These are phyloP conservation scores for Erynnis tages DNA, from an alignment of 2,888 invertebrate genomes.

Conservation along the genomic window DNA sequence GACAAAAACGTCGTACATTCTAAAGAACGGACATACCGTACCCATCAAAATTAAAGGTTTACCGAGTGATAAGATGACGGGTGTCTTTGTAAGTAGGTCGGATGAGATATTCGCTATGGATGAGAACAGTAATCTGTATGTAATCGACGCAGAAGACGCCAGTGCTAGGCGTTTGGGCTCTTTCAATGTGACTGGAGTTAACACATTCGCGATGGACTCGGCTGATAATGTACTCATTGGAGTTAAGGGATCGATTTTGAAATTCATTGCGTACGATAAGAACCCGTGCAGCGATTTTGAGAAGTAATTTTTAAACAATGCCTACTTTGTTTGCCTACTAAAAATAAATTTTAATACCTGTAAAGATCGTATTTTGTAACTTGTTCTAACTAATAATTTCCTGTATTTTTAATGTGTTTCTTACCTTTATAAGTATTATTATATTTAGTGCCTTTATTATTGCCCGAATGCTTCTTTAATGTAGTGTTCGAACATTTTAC, in stretches of 20 bases:
- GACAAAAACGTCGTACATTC: slow-evolving; percentile 62
- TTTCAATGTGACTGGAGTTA: slow-evolving; percentile 60
- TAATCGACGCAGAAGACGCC: slow-evolving; percentile 55
- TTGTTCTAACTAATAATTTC: not conserved
- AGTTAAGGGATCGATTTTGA: slow-evolving; percentile 58
- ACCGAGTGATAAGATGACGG: slow-evolving; percentile 64
- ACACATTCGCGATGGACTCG: slow-evolving; percentile 68
- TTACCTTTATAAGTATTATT: too few species aligned
- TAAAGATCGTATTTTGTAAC: not conserved
- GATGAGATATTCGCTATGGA: slow-evolving; percentile 71
- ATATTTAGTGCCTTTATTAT: too few species aligned
- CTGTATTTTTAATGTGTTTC: too few species aligned
- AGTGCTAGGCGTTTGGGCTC: slow-evolving; percentile 56
- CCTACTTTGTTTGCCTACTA: not conserved
- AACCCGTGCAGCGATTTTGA: slow-evolving; percentile 53
- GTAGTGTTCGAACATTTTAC: too few species aligned
- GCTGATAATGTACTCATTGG: slow-evolving; percentile 68
- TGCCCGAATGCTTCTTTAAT: too few species aligned
- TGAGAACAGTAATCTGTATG: slow-evolving; percentile 62
- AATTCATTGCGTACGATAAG: slow-evolving; percentile 57
- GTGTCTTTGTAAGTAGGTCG: slow-evolving; percentile 63
- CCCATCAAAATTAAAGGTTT: slow-evolving; percentile 67
- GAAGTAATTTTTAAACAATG: slow-evolving; percentile 44
- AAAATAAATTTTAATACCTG: not conserved
- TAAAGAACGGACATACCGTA: slow-evolving; percentile 52